Percentiles rank a stretch among this genome's conserved stretches.
Evolutionary conservation across 2,888 invertebrate species (phyloP).

Genomic region (Caenorhabditis angaria): DNA sequence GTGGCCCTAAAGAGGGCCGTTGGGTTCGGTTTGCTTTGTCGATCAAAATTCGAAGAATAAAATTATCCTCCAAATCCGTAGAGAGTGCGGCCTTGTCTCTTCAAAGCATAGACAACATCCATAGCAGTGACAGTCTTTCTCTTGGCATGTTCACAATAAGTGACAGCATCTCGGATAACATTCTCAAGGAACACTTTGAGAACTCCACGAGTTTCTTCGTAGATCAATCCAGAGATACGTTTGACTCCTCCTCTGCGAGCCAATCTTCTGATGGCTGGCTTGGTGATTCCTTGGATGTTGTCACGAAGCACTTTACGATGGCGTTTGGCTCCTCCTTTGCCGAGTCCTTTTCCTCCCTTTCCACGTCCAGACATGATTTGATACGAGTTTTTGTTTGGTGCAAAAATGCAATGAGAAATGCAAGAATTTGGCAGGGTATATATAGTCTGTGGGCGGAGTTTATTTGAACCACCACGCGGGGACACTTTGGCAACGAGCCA

Average conservation of each 20-base stretch:
- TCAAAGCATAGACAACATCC: constrained; percentile 82
- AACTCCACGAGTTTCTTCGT: constrained; percentile 62
- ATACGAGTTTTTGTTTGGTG: neutral
- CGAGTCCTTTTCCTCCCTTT: constrained; percentile 80
- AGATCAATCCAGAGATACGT: constrained; percentile 67
- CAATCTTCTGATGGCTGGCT: no score
- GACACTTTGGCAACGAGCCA: no score
- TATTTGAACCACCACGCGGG: no score
- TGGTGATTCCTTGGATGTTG: no score
- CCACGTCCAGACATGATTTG: constrained; percentile 81
- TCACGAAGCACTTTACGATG: no score
- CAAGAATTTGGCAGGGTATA: no score
- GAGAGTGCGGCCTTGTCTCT: constrained; percentile 69
- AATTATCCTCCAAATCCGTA: constrained; percentile 70
- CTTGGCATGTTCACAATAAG: constrained; percentile 88
- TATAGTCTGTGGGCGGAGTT: no score
- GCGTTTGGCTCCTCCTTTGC: no score
- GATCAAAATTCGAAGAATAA: constrained; percentile 6
- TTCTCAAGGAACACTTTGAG: constrained; percentile 80
- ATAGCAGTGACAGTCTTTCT: constrained; percentile 88
- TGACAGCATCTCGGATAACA: constrained; percentile 85
- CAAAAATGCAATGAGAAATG: neutral
- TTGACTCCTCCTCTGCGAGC: no score
- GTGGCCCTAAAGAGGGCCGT: constrained; percentile 65
- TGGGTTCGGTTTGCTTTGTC: constrained; percentile 54